These are phyloP conservation scores for Sternotherus odoratus DNA, from an alignment of 2,797 vertebrate species.

Conservation along the genomic window DNA sequence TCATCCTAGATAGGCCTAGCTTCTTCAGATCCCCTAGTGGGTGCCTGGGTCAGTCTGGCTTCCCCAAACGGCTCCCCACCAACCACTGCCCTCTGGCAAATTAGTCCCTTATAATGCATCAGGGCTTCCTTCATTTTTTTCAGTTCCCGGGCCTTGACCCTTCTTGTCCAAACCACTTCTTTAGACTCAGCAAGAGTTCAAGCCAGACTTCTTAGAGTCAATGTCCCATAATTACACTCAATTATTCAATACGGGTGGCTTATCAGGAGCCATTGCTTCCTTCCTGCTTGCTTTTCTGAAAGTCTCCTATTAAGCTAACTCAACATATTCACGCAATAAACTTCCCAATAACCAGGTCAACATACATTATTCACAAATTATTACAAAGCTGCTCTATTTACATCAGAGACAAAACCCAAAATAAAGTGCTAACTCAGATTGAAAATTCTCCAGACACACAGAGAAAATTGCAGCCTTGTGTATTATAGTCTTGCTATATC, in stretches of 20 bases:
- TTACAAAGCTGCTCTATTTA: constrained; percentile 51
- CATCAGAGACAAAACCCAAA: constrained; percentile 43
- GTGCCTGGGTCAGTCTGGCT: no score
- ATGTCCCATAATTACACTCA: background rate
- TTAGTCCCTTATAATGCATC: background rate
- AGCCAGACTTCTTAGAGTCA: constrained; percentile 44
- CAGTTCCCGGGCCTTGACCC: background rate
- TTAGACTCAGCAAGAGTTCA: background rate
- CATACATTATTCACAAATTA: constrained; percentile 29
- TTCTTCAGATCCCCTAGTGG: no score
- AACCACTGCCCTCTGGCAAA: background rate
- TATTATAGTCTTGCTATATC: background rate
- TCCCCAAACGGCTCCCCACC: no score
- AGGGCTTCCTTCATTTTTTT: constrained; percentile 13
- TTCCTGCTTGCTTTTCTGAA: constrained; percentile 23
- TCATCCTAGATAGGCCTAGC: background rate
- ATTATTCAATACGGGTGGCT: background rate
- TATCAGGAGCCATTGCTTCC: background rate
- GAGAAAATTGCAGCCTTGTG: constrained; percentile 25
- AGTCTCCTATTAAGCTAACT: constrained; percentile 29
- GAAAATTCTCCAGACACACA: constrained; percentile 13
- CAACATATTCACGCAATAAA: background rate
- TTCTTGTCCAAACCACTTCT: constrained; percentile 34
- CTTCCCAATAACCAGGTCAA: constrained; percentile 8
- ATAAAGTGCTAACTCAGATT: constrained; percentile 8